Evolutionary conservation across 2,888 invertebrate species (phyloP).

Genomic region (Nemurella pictetii): DNA sequence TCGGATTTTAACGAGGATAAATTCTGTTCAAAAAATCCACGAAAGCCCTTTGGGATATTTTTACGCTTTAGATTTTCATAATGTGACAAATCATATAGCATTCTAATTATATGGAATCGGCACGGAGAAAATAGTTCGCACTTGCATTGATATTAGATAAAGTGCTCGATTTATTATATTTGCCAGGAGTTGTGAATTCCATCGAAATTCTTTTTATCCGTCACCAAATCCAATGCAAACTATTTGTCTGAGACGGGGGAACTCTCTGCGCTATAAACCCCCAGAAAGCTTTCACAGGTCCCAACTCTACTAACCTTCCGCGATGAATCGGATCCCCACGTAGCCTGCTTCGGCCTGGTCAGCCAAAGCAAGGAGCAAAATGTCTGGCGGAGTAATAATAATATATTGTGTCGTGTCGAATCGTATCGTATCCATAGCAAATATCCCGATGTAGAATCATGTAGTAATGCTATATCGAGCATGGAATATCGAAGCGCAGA

Average conservation of each 20-base stretch:
- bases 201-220: neutral
- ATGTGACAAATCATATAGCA: too few relatives aligned
- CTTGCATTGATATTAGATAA: neutral
- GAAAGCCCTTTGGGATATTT: too few relatives aligned
- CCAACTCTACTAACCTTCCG: neutral
- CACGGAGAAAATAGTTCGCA: neutral
- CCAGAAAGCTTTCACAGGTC: neutral
- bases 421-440: neutral
- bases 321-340: neutral
- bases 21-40: too few relatives aligned
- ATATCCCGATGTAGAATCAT: neutral
- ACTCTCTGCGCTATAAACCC: neutral
- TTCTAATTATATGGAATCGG: too few relatives aligned
- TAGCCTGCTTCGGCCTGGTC: neutral
- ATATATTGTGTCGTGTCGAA: too few relatives aligned
- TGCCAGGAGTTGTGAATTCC: neutral
- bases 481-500: neutral
- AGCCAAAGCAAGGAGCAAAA: neutral
- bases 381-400: neutral
- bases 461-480: too few relatives aligned
- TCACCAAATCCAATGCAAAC: neutral
- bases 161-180: neutral
- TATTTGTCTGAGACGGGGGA: neutral
- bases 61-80: too few relatives aligned
- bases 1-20: too few relatives aligned